These are phyloP conservation scores for Vespertilio murinus DNA, from an alignment of 2,797 vertebrate genomes.

Conservation along the genomic window DNA sequence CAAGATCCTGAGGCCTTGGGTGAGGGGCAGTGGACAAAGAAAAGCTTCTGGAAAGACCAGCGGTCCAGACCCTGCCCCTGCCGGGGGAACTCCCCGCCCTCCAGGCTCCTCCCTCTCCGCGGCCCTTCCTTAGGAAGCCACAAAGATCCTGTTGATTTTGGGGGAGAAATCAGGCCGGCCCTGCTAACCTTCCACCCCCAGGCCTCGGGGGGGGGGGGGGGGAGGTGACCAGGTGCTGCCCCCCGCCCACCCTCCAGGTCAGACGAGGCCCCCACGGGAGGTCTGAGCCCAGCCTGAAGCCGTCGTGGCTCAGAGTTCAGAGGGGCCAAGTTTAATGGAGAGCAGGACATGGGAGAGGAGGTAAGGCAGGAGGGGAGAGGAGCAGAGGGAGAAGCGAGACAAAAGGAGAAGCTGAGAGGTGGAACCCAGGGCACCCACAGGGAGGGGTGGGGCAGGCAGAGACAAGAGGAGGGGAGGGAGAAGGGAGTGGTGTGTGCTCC, in stretches of 20 bases:
- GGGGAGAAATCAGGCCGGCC: not conserved
- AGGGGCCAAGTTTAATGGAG: not conserved
- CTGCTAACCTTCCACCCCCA: not conserved
- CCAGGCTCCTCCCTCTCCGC: not conserved
- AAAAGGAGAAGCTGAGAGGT: slow-evolving; percentile 17
- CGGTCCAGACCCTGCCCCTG: not conserved
- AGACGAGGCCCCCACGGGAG: not conserved
- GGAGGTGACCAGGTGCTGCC: not conserved
- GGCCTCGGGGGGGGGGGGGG: not conserved
- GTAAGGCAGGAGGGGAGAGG: not conserved
- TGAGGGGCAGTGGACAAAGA: slow-evolving; percentile 59
- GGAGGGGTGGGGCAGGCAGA: not conserved
- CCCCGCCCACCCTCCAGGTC: not conserved
- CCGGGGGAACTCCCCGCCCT: not conserved
- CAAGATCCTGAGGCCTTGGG: not conserved
- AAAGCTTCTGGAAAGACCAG: slow-evolving; percentile 50
- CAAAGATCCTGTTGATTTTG: slow-evolving; percentile 47
- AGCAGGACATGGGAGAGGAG: not conserved
- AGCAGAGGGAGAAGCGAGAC: not conserved
- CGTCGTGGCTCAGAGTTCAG: not conserved
- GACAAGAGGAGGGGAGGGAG: not conserved
- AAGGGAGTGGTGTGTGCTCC: no score
- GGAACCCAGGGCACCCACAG: not conserved
- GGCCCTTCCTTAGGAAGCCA: slow-evolving; percentile 32
- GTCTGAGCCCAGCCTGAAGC: not conserved